Evolutionary conservation across 2,113 vertebrate species (phyloP).

Genomic region (Boleophthalmus pectinirostris): DNA sequence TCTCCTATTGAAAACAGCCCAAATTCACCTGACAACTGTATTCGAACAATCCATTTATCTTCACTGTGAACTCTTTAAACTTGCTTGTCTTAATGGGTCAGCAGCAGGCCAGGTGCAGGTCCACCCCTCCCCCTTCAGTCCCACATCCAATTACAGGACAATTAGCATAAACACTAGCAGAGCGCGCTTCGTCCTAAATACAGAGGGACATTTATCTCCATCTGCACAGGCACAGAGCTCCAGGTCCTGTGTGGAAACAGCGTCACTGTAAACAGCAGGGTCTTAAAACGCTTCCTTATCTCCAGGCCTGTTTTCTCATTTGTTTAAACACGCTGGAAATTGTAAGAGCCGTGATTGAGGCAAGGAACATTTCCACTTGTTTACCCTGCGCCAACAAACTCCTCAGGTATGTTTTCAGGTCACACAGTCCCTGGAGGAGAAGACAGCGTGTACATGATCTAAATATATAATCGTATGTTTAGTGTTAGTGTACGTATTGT

Average conservation of each 20-base stretch:
- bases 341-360: constrained; percentile 2
- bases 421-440: not conserved
- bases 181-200: constrained; percentile 44
- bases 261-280: constrained; percentile 29
- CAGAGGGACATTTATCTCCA: constrained; percentile 56
- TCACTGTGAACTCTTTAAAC: constrained; percentile 7
- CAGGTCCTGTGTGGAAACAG: constrained; percentile 35
- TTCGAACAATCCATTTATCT: not conserved
- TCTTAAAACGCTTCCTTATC: constrained; percentile 23
- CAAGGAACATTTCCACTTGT: not conserved
- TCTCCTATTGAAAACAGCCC: not conserved
- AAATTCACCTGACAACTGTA: not conserved
- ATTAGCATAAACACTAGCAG: constrained; percentile 70
- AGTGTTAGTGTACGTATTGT: too few species aligned
- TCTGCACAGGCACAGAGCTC: constrained; percentile 38
- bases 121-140: constrained; percentile 13
- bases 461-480: too few species aligned
- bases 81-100: constrained; percentile 6
- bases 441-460: not conserved
- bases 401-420: not conserved
- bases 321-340: constrained; percentile 11
- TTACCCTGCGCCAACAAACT: not conserved
- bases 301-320: constrained; percentile 2
- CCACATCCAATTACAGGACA: constrained; percentile 59
- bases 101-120: constrained; percentile 58